Percentiles rank a stretch among this genome's conserved stretches.
Evolutionary conservation across 2,113 vertebrate genomes (phyloP).

Genomic region (Amphilophus citrinellus): DNA sequence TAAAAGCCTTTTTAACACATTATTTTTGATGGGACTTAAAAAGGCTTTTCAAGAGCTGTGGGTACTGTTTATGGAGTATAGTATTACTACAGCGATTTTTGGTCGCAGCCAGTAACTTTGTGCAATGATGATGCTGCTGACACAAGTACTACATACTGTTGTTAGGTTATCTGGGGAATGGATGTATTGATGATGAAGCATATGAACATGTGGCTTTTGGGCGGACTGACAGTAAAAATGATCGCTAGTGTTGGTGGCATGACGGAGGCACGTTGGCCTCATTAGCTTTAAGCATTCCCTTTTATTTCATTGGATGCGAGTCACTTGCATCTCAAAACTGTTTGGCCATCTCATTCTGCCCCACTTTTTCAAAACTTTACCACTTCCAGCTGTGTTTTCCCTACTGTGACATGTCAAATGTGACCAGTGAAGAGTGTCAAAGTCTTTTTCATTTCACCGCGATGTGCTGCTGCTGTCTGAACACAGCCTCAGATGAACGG

Average conservation of each 20-base stretch:
- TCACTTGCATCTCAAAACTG: neutral
- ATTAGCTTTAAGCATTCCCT: neutral
- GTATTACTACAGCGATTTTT: neutral
- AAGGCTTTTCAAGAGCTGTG: neutral
- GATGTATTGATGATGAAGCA: neutral
- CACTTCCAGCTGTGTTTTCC: neutral
- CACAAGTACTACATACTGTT: neutral
- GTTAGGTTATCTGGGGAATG: neutral
- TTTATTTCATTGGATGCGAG: neutral
- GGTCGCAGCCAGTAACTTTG: neutral
- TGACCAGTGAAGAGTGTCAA: neutral
- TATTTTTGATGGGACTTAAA: neutral
- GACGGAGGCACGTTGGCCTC: neutral
- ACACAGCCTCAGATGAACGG: neutral
- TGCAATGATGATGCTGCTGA: too few species aligned
- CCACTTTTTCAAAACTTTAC: neutral
- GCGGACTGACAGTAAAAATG: neutral
- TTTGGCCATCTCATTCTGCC: neutral
- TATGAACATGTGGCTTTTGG: neutral
- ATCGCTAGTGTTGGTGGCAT: neutral
- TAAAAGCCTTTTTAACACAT: neutral
- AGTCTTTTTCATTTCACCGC: neutral
- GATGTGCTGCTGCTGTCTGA: conserved; percentile 10
- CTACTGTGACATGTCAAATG: neutral
- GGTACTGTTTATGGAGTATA: neutral